Evolutionary conservation across 2,888 invertebrate species (phyloP).

Genomic region (Drosophila helvetica): DNA sequence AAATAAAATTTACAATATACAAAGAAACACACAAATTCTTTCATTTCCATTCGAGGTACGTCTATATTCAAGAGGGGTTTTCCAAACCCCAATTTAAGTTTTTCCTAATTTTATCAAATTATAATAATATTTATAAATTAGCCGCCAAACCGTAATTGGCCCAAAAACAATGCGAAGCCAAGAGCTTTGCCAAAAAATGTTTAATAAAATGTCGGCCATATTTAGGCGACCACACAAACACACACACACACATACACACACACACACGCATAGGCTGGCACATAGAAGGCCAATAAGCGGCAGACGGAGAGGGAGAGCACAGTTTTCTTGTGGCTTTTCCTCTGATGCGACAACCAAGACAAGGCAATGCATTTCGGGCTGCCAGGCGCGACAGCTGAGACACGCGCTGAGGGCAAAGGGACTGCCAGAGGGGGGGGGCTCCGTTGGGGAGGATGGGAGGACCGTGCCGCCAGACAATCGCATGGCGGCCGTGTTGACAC

Average conservation of each 20-base stretch:
- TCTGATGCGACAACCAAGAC: slow-evolving; percentile 51
- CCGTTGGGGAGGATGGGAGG: slow-evolving; percentile 24
- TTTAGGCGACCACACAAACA: slow-evolving; percentile 54
- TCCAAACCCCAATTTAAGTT: not conserved
- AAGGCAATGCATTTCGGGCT: slow-evolving; percentile 62
- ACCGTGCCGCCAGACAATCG: slow-evolving; percentile 64
- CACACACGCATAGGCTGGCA: slow-evolving; percentile 1
- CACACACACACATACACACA: slow-evolving; percentile 32
- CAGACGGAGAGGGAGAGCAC: slow-evolving; percentile 7
- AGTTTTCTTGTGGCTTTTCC: slow-evolving; percentile 22
- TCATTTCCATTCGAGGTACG: too few species aligned
- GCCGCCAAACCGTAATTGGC: slow-evolving; percentile 29
- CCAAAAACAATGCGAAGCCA: slow-evolving; percentile 18
- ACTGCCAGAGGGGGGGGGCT: not conserved
- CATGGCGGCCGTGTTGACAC: slow-evolving; percentile 68
- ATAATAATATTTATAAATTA: slow-evolving; percentile 10
- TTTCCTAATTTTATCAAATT: not conserved
- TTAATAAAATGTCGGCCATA: slow-evolving; percentile 68
- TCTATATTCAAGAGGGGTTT: too few species aligned
- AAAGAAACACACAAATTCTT: slow-evolving; percentile 31
- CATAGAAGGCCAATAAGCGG: slow-evolving; percentile 15
- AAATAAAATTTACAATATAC: slow-evolving; percentile 71
- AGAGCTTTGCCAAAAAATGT: slow-evolving; percentile 59
- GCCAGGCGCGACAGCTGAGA: slow-evolving; percentile 61
- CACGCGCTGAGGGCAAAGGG: slow-evolving; percentile 8